A percentile compares a stretch with the other conserved stretches of the same genome.
phyloP scores from a whole-genome alignment of 2,113 vertebrate genomes.

The Cynopterus brachyotis region DNA sequence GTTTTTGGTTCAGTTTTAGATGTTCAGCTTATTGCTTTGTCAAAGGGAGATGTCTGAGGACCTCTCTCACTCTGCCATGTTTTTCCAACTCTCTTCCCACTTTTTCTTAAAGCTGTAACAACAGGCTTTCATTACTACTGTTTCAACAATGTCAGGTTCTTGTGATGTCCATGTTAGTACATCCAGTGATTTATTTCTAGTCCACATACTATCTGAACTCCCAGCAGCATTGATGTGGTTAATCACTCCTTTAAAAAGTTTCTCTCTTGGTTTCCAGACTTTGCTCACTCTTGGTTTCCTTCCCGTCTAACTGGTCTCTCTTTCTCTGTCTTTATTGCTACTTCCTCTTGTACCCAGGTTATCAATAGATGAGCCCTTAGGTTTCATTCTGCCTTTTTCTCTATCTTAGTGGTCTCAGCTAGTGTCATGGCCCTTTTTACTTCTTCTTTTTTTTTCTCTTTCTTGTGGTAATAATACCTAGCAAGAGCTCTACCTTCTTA shows the following conservation, averaged over 20 bases:
- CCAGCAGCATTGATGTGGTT: accelerated
- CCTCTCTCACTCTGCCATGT: too few species aligned
- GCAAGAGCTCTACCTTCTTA: background rate
- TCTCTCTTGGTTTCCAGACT: background rate
- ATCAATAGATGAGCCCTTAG: background rate
- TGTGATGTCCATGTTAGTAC: too few species aligned
- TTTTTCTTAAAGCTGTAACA: background rate
- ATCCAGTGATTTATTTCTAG: background rate
- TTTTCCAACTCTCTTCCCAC: too few species aligned
- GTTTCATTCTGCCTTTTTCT: background rate
- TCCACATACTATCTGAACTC: background rate
- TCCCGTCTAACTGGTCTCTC: background rate
- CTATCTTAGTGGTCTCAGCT: background rate
- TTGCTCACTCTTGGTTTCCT: background rate
- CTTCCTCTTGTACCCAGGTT: background rate
- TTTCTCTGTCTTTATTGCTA: background rate
- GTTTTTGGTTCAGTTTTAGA: too few species aligned
- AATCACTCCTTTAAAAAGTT: background rate
- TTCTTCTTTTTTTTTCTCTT: background rate
- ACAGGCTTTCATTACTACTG: background rate
- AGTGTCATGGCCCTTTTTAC: background rate
- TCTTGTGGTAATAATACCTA: background rate
- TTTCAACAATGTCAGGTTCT: background rate
- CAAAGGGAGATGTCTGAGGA: too few species aligned
- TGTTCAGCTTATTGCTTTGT: too few species aligned